These are phyloP conservation scores for Anguilla marmorata DNA, from an alignment of 2,797 vertebrate genomes.

Conservation along the genomic window DNA sequence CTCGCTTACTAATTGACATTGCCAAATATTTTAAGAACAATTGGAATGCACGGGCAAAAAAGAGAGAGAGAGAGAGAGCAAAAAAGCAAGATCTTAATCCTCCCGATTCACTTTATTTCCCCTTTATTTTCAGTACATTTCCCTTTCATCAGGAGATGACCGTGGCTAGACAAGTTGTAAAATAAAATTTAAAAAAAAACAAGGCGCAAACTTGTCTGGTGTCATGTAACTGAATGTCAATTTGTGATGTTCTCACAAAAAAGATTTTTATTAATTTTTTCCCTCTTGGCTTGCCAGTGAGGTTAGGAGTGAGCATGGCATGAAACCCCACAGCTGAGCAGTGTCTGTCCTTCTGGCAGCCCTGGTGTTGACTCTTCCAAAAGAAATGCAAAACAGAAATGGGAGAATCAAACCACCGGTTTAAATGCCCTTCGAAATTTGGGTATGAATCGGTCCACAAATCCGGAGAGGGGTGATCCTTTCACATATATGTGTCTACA, in stretches of 20 bases:
- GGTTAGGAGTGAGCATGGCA: slow-evolving; percentile 63
- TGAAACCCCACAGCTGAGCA: slow-evolving; percentile 66
- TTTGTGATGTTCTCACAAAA: slow-evolving; percentile 76
- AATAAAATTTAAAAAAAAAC: slow-evolving; percentile 29
- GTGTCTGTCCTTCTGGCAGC: slow-evolving; percentile 53
- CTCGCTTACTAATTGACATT: slow-evolving; percentile 99
- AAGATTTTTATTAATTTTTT: slow-evolving; percentile 75
- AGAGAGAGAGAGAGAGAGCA: slow-evolving; percentile 99
- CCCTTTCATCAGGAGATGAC: slow-evolving; percentile 62
- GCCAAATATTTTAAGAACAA: slow-evolving; percentile 99
- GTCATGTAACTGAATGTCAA: slow-evolving; percentile 75
- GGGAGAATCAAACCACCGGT: slow-evolving; percentile 59
- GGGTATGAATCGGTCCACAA: neutral
- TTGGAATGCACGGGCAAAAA: slow-evolving; percentile 96
- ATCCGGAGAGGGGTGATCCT: neutral
- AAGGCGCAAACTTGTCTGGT: slow-evolving; percentile 76
- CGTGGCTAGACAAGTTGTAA: slow-evolving; percentile 53
- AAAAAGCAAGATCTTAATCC: slow-evolving; percentile 94
- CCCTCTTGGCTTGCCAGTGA: slow-evolving; percentile 80
- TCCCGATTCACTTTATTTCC: slow-evolving; percentile 77
- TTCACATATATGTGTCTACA: neutral
- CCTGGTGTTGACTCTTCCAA: slow-evolving; percentile 47
- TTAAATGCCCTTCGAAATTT: neutral
- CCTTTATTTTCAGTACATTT: slow-evolving; percentile 49
- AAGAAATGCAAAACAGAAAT: neutral